A percentile compares a stretch with the other conserved stretches of the same genome.
Evolutionary conservation across 2,888 invertebrate species (phyloP).

Genomic region (Cancer borealis): DNA sequence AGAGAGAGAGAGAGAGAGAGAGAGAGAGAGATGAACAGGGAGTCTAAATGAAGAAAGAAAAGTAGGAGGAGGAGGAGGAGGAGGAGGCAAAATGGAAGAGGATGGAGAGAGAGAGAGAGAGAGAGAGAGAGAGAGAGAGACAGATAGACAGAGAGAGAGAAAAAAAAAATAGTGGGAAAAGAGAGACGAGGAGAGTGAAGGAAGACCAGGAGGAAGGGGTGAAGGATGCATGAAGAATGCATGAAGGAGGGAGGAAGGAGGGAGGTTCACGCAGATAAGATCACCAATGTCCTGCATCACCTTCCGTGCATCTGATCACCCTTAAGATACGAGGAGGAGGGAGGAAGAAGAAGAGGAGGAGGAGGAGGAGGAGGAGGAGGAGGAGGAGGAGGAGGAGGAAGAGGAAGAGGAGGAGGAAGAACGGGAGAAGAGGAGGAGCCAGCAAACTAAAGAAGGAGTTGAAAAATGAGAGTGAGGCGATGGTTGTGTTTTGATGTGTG

Average conservation of each 20-base stretch:
- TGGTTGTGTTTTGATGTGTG: not conserved
- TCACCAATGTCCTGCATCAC: no score
- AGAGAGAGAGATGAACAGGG: no score
- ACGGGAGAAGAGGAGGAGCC: no score
- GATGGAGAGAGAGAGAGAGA: not conserved
- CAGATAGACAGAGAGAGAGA: no score
- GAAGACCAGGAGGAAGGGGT: not conserved
- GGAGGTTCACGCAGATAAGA: not conserved
- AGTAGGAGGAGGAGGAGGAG: not conserved
- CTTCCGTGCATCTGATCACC: no score
- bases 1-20: no score
- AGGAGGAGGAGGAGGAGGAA: not conserved
- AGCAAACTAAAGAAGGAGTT: no score
- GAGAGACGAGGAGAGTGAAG: no score
- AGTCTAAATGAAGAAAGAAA: no score
- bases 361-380: conserved; percentile 24
- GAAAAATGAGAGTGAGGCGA: not conserved
- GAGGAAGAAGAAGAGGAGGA: conserved; percentile 23
- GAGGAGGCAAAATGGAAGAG: not conserved
- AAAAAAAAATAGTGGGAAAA: not conserved
- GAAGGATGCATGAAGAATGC: not conserved
- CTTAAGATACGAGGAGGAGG: not conserved
- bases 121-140: no score
- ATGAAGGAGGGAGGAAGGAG: not conserved
- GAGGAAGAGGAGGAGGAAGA: not conserved